These are phyloP conservation scores for Melolontha melolontha DNA, from an alignment of 2,888 invertebrate species.

Conservation along the genomic window DNA sequence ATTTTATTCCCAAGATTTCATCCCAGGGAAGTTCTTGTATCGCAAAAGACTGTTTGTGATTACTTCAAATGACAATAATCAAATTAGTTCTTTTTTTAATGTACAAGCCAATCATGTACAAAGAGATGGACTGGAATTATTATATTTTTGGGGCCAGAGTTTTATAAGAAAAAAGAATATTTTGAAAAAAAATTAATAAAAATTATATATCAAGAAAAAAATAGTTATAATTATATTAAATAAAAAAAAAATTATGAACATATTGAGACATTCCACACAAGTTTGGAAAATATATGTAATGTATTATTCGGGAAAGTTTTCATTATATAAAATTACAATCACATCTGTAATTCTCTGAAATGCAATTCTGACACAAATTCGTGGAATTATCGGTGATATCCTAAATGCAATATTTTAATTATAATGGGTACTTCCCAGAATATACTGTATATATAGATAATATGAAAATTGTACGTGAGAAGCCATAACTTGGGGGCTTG, in stretches of 20 bases:
- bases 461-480: conserved; percentile 42
- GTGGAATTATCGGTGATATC: background rate
- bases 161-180: conserved; percentile 48
- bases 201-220: conserved; percentile 41
- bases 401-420: background rate
- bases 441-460: conserved; percentile 31
- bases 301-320: conserved; percentile 10
- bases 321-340: background rate
- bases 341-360: background rate
- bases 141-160: conserved; percentile 50
- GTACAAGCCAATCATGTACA: conserved; percentile 43
- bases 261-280: conserved; percentile 40
- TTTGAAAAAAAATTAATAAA: conserved; percentile 49
- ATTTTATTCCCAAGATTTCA: conserved; percentile 9
- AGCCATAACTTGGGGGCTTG: conserved; percentile 45
- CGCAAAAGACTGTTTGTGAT: conserved; percentile 43
- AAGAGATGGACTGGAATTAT: conserved; percentile 61
- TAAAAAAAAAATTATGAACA: conserved; percentile 29
- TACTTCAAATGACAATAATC: conserved; percentile 54
- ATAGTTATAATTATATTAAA: conserved; percentile 30
- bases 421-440: conserved; percentile 10
- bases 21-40: conserved; percentile 22
- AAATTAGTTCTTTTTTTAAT: conserved; percentile 37
- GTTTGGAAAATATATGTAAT: conserved; percentile 17
- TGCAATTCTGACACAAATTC: background rate